Evolutionary conservation across 1,140 invertebrate genomes (phyloP), one percentile per base, ranked within the genome.

Genomic region (Drepana arcuata): DNA sequence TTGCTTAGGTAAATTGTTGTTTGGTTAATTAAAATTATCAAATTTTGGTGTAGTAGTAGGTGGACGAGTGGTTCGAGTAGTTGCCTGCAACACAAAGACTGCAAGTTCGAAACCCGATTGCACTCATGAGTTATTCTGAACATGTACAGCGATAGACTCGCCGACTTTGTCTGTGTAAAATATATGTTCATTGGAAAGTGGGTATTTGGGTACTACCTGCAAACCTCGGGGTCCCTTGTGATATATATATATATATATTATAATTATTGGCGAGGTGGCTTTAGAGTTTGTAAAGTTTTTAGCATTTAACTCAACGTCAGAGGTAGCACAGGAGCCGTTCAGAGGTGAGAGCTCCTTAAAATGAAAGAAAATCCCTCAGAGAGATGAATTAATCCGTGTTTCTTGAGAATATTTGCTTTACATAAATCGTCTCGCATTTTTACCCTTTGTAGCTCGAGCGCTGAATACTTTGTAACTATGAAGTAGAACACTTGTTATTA

Each of bases 341-440:
- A 48, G 46, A 41, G 41, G 35, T 39, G 35, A 52, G 48, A 46
- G 45, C 41, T 46, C 41, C 43, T 42, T 43, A 42, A 52, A 45
- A 35, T 36, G 26, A 38, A 48, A 55, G 23, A 14, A 41, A 52
- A 56, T 42, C 33, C 32, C 27, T 36, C 34, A 34, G 34, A 26
- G 40, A 45, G 38, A 40, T 30, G 46, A 48, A 57, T 52, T 40
- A 48, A 45, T 57, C 38, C 47, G 14, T 36, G 28, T 46, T 42
- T 30, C 34, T 38, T 39, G 34, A 46, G 34, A 55, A 38, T 47
- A 21, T 5, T 51, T 46, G 7, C 40, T 35, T 21, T 21, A 9
- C 18, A 9, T 21, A 21, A 21, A 21, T 21, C 18, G 18, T 4
- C 39, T 36, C 34, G n/a, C 12, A 28, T 37, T 37, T 36, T 37